Evolutionary conservation across 2,797 vertebrate species (phyloP), one percentile per base, ranked within the genome.

Genomic region (Phaenicophaeus curvirostris): DNA sequence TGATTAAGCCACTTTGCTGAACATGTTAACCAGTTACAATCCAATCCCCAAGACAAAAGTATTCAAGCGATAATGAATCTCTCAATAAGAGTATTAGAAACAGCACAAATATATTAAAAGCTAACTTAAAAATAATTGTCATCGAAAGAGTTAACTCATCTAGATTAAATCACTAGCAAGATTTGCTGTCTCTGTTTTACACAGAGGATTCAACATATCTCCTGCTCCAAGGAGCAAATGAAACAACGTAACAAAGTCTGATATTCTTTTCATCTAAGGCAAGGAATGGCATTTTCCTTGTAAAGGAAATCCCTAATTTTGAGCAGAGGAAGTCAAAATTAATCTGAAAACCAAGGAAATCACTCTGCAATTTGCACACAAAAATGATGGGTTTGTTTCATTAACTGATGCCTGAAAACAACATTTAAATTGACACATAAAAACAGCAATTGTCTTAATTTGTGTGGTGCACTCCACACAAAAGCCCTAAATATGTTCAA

Each of bases 361-460:
- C 75, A 67, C 76, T 93, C 89, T 93, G 85, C 44, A 96, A 96
- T 90, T 95, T 96, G 84, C 85, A 97, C 90, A 95, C 73, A 92
- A 97, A 98, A 98, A 98, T 98, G 97, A 97, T 98, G 97, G 97
- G 97, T 98, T 97, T 98, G 98, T 98, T 98, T 98, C 98, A 99
- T 99, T 99, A 99, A 98, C 97, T 39, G 90, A 96, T 97, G 98
- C 97, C 98, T 96, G 96, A 96, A 97, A 96, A 97, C 82, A 97
- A 97, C 91, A 96, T 98, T 99, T 99, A 99, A 98, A 99, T 98
- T 98, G 98, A 98, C 98, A 98, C 99, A 98, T 99, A 99, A 99
- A 99, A 99, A 97, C 98, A 98, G 98, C 98, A 98, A 99, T 99
- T 99, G 99, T 99, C 98, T 99, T 99, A 99, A 99, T 99, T 99